phyloP scores from a whole-genome alignment of 2,113 vertebrate genomes.

The Varanus salvator region DNA sequence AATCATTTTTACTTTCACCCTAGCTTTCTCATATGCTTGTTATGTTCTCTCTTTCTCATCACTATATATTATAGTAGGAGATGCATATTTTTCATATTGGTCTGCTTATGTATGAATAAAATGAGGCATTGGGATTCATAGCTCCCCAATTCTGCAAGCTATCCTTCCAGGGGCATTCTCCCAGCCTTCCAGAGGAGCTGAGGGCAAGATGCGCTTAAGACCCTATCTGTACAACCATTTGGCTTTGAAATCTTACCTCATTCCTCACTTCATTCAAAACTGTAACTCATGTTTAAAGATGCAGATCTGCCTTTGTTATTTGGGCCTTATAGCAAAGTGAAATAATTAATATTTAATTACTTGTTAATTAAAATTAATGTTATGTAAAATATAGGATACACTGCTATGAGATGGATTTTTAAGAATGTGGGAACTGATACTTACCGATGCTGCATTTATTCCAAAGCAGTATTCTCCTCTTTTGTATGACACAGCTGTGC shows the following conservation, averaged over 20 bases:
- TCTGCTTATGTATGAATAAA: neutral
- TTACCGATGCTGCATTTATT: neutral
- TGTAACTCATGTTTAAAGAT: neutral
- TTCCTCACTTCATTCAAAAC: neutral
- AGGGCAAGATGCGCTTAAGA: neutral
- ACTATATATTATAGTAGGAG: neutral
- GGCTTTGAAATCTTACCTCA: neutral
- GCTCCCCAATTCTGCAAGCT: neutral
- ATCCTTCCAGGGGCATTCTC: neutral
- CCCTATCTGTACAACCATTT: neutral
- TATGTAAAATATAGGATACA: neutral
- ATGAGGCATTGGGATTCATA: neutral
- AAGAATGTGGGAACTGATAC: neutral
- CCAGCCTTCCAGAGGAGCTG: neutral
- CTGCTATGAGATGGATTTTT: neutral
- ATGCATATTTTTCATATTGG: neutral
- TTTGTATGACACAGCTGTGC: neutral
- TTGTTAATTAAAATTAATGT: too few species aligned
- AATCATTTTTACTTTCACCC: neutral
- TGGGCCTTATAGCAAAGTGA: neutral
- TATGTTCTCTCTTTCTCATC: too few species aligned
- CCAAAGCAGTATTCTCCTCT: neutral
- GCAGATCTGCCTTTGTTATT: neutral
- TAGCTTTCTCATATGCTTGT: neutral
- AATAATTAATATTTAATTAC: too few species aligned